Conservation (phyloP, 2,797 vertebrate genomes). For the Lepidocolaptes lacrymiger region DNA sequence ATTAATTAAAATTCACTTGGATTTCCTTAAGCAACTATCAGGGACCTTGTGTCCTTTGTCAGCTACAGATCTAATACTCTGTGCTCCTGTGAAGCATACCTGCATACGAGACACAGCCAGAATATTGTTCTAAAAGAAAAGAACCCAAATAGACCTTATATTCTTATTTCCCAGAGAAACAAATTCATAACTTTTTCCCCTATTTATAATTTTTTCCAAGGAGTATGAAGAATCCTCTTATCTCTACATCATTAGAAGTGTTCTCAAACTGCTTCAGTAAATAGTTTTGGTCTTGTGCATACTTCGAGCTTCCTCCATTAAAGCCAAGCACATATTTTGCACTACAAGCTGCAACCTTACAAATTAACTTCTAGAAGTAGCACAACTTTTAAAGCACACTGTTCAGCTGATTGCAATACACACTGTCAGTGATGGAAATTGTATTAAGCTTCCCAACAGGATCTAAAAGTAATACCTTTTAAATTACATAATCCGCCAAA, state of each 20-base stretch:
- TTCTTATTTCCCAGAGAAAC: background rate
- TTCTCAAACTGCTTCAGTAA: slow-evolving; percentile 37
- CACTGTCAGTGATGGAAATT: background rate
- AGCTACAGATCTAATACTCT: background rate
- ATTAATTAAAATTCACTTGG: background rate
- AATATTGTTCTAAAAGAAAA: background rate
- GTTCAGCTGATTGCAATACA: background rate
- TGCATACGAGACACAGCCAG: background rate
- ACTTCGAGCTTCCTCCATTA: background rate
- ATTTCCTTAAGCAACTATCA: background rate
- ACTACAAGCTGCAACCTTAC: background rate
- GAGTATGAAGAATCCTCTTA: background rate
- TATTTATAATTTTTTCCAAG: slow-evolving; percentile 16
- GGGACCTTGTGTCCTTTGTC: background rate
- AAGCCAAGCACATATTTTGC: background rate
- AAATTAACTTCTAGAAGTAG: background rate
- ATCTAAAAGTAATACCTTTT: background rate
- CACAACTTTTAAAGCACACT: background rate
- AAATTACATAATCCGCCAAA: background rate
- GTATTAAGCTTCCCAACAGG: background rate
- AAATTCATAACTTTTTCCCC: background rate
- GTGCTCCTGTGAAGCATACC: background rate
- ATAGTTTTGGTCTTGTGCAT: background rate
- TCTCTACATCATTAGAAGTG: background rate
- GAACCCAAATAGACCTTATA: background rate